Conservation (phyloP, 2,797 vertebrate species). For the Molossus molossus region DNA sequence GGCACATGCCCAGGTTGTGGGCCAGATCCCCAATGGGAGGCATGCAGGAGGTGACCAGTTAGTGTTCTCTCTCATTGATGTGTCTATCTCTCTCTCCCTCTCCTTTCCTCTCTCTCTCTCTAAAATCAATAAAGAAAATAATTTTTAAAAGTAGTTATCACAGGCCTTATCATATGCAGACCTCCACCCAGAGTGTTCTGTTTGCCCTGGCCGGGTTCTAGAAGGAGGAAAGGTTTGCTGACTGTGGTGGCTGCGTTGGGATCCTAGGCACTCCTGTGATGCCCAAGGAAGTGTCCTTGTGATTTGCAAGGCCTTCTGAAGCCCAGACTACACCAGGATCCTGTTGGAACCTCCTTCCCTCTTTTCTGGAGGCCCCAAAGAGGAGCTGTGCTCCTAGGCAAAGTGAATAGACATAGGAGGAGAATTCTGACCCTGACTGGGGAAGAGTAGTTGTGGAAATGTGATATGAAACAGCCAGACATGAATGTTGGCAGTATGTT, state of each 20-base stretch:
- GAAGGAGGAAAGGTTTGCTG: constrained; percentile 56
- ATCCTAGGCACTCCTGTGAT: not conserved
- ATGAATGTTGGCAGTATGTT: not conserved
- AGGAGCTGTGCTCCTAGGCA: not conserved
- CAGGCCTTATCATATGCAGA: not conserved
- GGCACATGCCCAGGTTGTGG: too few relatives aligned
- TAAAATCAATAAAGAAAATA: too few relatives aligned
- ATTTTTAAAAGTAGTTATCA: not conserved
- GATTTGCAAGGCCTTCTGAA: constrained; percentile 28
- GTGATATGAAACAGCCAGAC: not conserved
- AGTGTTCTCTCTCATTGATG: too few relatives aligned
- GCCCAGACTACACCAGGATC: not conserved
- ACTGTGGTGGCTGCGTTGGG: constrained; percentile 43
- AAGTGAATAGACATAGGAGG: not conserved
- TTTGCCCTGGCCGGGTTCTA: constrained; percentile 50
- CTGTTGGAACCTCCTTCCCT: constrained; percentile 61
- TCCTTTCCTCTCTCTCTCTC: too few relatives aligned
- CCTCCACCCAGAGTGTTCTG: constrained; percentile 43
- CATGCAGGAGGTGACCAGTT: too few relatives aligned
- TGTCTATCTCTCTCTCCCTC: too few relatives aligned
- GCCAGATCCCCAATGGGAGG: too few relatives aligned
- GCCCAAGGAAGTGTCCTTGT: constrained; percentile 10
- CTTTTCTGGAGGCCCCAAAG: constrained; percentile 34
- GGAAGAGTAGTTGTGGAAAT: constrained; percentile 17
- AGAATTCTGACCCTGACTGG: constrained; percentile 49